These are phyloP conservation scores for Nomada fucata DNA, from an alignment of 2,888 invertebrate species.

Conservation along the genomic window DNA sequence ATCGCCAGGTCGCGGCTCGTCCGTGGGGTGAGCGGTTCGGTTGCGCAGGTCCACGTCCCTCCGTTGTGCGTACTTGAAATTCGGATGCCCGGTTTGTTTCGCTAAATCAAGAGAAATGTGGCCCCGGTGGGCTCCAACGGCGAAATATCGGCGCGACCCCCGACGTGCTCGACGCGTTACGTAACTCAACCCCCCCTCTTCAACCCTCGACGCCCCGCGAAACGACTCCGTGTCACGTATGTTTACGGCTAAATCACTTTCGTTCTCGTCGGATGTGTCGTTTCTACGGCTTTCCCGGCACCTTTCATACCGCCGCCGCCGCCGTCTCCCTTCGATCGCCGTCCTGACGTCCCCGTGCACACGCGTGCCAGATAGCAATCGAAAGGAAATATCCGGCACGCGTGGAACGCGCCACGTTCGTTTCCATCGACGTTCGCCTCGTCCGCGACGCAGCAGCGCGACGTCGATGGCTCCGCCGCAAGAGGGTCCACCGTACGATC, in stretches of 20 bases:
- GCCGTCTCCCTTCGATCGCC: neutral
- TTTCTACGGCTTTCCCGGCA: conserved; percentile 46
- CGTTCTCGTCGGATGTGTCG: conserved; percentile 72
- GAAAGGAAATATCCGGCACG: conserved; percentile 46
- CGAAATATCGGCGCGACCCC: conserved; percentile 64
- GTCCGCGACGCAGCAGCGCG: neutral
- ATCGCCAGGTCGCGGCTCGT: too few relatives aligned
- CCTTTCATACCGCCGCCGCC: conserved; percentile 64
- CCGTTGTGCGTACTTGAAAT: conserved; percentile 77
- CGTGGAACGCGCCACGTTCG: conserved; percentile 20
- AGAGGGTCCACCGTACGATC: neutral
- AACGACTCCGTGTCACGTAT: conserved; percentile 57
- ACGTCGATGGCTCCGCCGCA: neutral
- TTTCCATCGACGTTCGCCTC: conserved; percentile 26
- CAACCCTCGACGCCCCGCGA: conserved; percentile 28
- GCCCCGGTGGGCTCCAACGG: conserved; percentile 76
- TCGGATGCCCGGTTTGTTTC: conserved; percentile 81
- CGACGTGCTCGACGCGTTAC: conserved; percentile 35
- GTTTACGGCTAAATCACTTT: conserved; percentile 79
- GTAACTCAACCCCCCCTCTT: conserved; percentile 43
- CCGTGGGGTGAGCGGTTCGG: conserved; percentile 7
- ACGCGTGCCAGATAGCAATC: neutral
- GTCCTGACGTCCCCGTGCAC: neutral
- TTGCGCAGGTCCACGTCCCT: conserved; percentile 71
- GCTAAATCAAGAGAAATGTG: conserved; percentile 82